Base-by-base conservation (phyloP, 2,113 vertebrate genomes). In the Gorsachius goisagi region DNA sequence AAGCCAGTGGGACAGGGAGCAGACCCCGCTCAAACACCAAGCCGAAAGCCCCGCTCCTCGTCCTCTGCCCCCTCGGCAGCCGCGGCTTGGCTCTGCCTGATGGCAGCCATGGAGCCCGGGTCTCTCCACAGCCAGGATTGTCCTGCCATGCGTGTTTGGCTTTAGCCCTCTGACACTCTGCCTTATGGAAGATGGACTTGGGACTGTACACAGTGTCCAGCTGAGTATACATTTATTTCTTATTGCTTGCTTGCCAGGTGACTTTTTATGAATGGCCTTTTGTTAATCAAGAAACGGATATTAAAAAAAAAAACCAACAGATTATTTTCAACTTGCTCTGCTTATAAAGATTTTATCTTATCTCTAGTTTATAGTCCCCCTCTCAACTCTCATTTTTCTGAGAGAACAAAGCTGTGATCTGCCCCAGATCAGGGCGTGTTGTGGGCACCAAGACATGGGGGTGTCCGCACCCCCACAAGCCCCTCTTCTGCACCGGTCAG, bases 121-220 rank as follows among this genome's bases (percentile, higher is more conserved):
- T 58, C 30, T 39, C 55, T 56, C 11, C 9, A 2, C 52, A 76
- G 33, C 11, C 35, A 39, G 14, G 30, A 12, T 12, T 28, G 27
- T 21, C 49, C n/a, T 0, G 0, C 44, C 15, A 39, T 19, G 15
- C 1, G 3, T 23, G 6, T 78, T 78, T 28, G 41, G 47, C n/a
- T 45, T 35, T 28, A 68, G 18, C 27, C 9, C 49, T 64, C 37
- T 67, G 33, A 26, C n/a, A 27, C 32, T 53, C 27, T 26, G 11
- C 24, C 35, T 37, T 37, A 30, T 0, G 7, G 55, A 91, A 39
- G 8, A 7, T 0, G 0, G 69, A 6, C 37, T 19, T 5, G 26
- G 59, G 26, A 79, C 22, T 10, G 9, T 67, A 32, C 18, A 32
- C 37, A 26, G 21, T 32, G 44, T 59, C 55, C n/a, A 30, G 27